Evolutionary conservation across 2,113 vertebrate species (phyloP).

Genomic region (Marcusenius ussheri): DNA sequence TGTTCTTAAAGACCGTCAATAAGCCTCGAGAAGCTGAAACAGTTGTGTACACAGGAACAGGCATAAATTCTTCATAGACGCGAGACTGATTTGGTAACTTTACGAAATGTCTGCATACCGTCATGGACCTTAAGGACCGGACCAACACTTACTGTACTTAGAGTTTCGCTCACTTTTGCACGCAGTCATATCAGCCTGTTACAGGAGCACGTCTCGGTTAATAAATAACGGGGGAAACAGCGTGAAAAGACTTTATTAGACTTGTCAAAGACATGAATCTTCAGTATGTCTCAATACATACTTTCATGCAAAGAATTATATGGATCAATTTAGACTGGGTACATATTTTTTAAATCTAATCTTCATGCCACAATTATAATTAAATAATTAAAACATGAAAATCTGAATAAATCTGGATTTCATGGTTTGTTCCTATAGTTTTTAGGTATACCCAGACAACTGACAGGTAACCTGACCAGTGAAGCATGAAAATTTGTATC

Average conservation of each 20-base stretch:
- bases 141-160: neutral
- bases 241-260: neutral
- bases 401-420: neutral
- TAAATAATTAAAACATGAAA: neutral
- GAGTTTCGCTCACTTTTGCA: neutral
- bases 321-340: neutral
- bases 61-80: neutral
- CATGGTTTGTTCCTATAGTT: neutral
- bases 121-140: neutral
- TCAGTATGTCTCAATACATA: neutral
- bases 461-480: neutral
- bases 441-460: neutral
- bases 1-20: neutral
- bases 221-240: neutral
- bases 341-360: neutral
- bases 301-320: neutral
- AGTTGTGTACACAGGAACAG: neutral
- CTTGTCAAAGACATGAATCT: neutral
- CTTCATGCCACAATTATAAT: neutral
- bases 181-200: neutral
- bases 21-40: neutral
- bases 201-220: neutral
- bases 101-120: neutral
- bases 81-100: neutral
- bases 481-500: neutral